Conservation (phyloP, 1,140 invertebrate species). For the Aphelenchoides besseyi region DNA sequence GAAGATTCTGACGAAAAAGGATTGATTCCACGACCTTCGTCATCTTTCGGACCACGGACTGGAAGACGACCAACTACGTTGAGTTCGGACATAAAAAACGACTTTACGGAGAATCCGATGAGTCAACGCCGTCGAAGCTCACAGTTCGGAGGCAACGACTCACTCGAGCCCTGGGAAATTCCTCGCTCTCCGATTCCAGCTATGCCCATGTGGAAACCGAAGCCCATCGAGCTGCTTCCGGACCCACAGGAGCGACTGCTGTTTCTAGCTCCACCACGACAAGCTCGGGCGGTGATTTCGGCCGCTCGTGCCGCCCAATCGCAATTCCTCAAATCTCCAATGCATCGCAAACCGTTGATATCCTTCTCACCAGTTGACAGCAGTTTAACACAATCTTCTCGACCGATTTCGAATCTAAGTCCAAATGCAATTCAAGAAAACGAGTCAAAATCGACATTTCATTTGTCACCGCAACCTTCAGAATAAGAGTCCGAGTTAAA, state of each 20-base stretch:
- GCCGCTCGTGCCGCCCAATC: neutral
- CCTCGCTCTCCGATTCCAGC: neutral
- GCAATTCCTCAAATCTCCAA: neutral
- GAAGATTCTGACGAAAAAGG: neutral
- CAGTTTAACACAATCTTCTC: too few species aligned
- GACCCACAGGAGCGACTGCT: neutral
- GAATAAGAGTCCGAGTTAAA: too few species aligned
- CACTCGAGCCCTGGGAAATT: neutral
- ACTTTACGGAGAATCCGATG: neutral
- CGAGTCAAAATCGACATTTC: neutral
- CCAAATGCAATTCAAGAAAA: neutral
- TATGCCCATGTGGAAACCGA: neutral
- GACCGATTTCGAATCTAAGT: too few species aligned
- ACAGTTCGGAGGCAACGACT: neutral
- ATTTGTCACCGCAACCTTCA: neutral
- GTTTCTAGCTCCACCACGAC: neutral
- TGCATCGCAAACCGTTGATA: neutral
- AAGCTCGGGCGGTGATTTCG: neutral
- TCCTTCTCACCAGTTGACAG: neutral
- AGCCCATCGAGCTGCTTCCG: neutral
- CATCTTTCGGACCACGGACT: neutral
- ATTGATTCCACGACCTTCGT: neutral
- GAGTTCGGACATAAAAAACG: neutral
- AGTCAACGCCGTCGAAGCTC: neutral
- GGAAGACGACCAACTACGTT: neutral